These are phyloP conservation scores for Brachionichthys hirsutus DNA, from an alignment of 2,113 vertebrate species.

Conservation along the genomic window DNA sequence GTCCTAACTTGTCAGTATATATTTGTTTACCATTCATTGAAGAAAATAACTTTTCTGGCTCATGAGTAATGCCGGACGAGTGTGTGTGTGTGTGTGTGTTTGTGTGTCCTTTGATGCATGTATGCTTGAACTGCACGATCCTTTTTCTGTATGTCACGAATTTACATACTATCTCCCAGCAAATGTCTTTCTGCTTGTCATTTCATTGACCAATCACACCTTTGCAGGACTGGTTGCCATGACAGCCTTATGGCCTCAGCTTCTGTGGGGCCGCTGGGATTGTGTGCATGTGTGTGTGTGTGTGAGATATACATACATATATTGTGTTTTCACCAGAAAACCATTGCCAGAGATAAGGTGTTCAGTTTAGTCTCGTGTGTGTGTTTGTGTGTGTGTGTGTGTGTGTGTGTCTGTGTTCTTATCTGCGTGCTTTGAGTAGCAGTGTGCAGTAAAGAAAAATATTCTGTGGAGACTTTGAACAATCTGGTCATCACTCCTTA, in stretches of 20 bases:
- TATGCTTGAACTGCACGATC: conserved; percentile 24
- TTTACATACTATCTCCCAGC: conserved; percentile 50
- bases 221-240: conserved; percentile 68
- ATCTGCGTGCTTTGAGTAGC: conserved; percentile 19
- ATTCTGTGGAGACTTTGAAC: conserved; percentile 9
- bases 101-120: not conserved
- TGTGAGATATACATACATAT: conserved; percentile 11
- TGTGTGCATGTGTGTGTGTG: conserved; percentile 36
- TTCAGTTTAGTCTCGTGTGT: not conserved
- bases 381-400: conserved; percentile 14
- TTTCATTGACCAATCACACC: conserved; percentile 64
- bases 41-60: conserved; percentile 17
- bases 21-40: conserved; percentile 65
- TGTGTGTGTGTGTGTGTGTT: conserved; percentile 16
- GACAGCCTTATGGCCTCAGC: conserved; percentile 61
- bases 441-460: conserved; percentile 5
- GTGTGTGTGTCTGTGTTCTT: conserved; percentile 16
- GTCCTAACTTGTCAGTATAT: conserved; percentile 59
- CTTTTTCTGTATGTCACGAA: conserved; percentile 9
- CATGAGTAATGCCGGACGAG: conserved; percentile 11
- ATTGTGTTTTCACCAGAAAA: too few species aligned
- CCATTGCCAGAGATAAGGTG: too few species aligned
- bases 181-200: conserved; percentile 45
- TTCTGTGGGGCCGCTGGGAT: conserved; percentile 29
- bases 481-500: conserved; percentile 25